Evolutionary conservation across 2,888 invertebrate species (phyloP).

Genomic region (Ichneumon xanthorius): DNA sequence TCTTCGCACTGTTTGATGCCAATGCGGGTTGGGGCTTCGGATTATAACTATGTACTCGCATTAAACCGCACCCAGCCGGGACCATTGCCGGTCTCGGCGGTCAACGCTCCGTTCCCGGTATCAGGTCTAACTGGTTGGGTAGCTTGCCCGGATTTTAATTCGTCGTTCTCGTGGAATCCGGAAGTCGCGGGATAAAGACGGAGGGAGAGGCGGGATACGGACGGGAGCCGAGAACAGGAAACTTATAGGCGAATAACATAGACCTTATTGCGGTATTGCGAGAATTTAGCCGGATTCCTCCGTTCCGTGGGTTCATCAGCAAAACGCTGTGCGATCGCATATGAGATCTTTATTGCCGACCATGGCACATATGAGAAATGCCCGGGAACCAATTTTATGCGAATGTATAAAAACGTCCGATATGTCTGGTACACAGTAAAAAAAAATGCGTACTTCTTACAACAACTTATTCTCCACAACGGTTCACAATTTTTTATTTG

Average conservation of each 20-base stretch:
- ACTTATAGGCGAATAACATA: slow-evolving; percentile 9
- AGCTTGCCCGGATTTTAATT: slow-evolving; percentile 26
- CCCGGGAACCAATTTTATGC: background rate
- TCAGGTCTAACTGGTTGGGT: slow-evolving; percentile 43
- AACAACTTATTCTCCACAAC: too few species aligned
- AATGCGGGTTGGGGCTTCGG: background rate
- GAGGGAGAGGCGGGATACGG: background rate
- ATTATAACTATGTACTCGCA: slow-evolving; percentile 20
- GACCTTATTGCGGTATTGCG: slow-evolving; percentile 31
- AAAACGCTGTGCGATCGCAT: background rate
- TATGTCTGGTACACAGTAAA: too few species aligned
- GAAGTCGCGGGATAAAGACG: slow-evolving; percentile 23
- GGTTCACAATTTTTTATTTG: too few species aligned
- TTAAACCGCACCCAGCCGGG: slow-evolving; percentile 27
- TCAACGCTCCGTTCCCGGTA: background rate
- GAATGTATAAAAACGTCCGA: too few species aligned
- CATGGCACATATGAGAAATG: background rate
- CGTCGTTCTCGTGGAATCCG: slow-evolving; percentile 34
- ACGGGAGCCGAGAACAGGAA: background rate
- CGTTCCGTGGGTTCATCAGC: background rate
- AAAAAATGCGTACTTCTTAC: too few species aligned
- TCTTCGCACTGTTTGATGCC: slow-evolving; percentile 10
- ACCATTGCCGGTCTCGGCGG: background rate
- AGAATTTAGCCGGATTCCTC: slow-evolving; percentile 1
- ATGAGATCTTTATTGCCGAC: background rate